Base-by-base conservation (phyloP, 1,140 invertebrate genomes). In the Drosophila guanche region DNA sequence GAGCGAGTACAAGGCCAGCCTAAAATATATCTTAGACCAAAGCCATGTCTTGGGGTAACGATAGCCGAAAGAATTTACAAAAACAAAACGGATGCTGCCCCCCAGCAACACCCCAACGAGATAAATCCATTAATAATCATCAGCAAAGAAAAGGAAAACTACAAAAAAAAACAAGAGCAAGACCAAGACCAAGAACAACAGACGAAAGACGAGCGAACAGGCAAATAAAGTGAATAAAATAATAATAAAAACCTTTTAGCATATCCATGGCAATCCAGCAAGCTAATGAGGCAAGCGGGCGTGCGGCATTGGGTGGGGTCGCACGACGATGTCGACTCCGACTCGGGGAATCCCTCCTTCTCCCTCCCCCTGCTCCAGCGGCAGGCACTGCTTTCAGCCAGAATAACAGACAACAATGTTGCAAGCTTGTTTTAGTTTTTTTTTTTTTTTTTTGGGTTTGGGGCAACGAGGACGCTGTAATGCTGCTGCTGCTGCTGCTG, bases 221-320 rank as follows among this genome's bases (percentile, higher is more conserved):
- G 41, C n/a, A 47, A 46, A 70, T 50, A 29, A 25, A 70, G 66
- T 69, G 53, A 52, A 70, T 58, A 70, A 70, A 69, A 69, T 69
- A 69, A 68, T 69, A 69, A 69, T 69, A 69, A 69, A 68, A 69
- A 69, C 66, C 66, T 72, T 72, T 55, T 72, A 62, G 68, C 69
- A 63, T 73, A 73, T 73, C 70, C 59, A 48, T 47, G 52, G 58
- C 51, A 55, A 68, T 67, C 51, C 65, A 25, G 10, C 41, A 42
- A 65, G 70, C 70, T 73, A 73, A 73, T 73, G 70, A 73, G 70
- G 69, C 70, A 70, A 56, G 50, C 27, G 47, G 69, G 22, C 27
- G 61, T 43, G 25, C 33, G 25, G 20, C 43, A 50, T n/a, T 16
- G 65, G 56, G 42, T 20, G 43, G 50, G 43, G 50, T 42, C 62